Evolutionary conservation across 2,797 vertebrate species (phyloP).

Genomic region (Pitangus sulphuratus): DNA sequence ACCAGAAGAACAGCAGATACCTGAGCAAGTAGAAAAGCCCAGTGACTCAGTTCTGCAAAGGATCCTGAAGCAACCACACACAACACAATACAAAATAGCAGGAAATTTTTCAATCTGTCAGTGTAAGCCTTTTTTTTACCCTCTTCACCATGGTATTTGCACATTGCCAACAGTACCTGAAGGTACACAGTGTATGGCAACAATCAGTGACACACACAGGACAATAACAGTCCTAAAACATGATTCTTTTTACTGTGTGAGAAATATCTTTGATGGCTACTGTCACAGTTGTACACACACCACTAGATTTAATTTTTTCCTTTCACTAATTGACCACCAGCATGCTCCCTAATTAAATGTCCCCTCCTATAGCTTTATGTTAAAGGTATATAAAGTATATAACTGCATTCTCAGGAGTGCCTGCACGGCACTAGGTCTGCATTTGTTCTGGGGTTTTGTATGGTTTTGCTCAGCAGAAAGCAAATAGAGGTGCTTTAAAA

Average conservation of each 20-base stretch:
- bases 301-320: neutral
- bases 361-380: neutral
- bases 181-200: neutral
- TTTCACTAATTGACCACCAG: slow-evolving; percentile 10
- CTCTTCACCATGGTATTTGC: neutral
- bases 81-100: neutral
- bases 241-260: neutral
- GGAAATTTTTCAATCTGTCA: neutral
- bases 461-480: neutral
- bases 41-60: neutral
- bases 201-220: neutral
- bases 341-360: slow-evolving; percentile 28
- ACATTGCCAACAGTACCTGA: neutral
- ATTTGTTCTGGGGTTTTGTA: neutral
- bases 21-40: neutral
- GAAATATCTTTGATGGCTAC: neutral
- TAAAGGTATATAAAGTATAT: too few species aligned
- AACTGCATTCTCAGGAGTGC: neutral
- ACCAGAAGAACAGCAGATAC: neutral
- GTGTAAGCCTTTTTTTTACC: neutral
- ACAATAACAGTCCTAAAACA: neutral
- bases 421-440: neutral
- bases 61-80: neutral
- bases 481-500: neutral
- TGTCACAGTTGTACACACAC: neutral